Evolutionary conservation across 2,888 invertebrate species (phyloP).

Genomic region (Heliconius aoede): DNA sequence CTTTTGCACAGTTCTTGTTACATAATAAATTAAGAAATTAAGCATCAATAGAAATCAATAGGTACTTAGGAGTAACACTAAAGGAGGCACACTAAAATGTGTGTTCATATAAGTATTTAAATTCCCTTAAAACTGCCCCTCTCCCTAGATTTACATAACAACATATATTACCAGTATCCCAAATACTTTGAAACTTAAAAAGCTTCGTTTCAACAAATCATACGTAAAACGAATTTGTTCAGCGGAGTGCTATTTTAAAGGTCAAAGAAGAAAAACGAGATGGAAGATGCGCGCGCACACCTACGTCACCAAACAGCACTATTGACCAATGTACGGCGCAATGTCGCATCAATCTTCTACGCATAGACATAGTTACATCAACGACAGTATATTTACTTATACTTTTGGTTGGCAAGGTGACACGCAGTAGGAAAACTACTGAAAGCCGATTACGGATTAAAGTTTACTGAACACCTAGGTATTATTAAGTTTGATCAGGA

Average conservation of each 20-base stretch:
- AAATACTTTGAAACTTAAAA: slow-evolving; percentile 9
- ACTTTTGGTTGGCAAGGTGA: slow-evolving; percentile 4
- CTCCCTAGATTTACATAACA: too few species aligned
- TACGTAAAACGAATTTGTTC: slow-evolving; percentile 8
- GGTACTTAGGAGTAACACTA: too few species aligned
- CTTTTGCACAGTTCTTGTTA: not conserved
- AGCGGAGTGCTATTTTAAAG: slow-evolving; percentile 24
- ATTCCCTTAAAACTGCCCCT: too few species aligned
- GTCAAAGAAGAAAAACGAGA: slow-evolving; percentile 37
- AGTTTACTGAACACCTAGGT: not conserved
- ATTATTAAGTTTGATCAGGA: not conserved
- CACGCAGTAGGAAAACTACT: slow-evolving; percentile 23
- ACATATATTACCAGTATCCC: too few species aligned
- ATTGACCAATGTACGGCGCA: slow-evolving; percentile 64
- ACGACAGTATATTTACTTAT: not conserved
- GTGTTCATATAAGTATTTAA: too few species aligned
- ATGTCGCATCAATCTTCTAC: slow-evolving; percentile 43
- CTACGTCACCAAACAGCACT: slow-evolving; percentile 67
- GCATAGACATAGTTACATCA: slow-evolving; percentile 21
- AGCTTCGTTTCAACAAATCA: not conserved
- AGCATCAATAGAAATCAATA: not conserved
- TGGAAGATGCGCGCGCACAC: slow-evolving; percentile 66
- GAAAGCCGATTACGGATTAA: not conserved
- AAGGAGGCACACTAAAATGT: too few species aligned
- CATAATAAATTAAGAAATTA: not conserved